Conservation (phyloP, 2,888 invertebrate species). For the Aromia moschata region DNA sequence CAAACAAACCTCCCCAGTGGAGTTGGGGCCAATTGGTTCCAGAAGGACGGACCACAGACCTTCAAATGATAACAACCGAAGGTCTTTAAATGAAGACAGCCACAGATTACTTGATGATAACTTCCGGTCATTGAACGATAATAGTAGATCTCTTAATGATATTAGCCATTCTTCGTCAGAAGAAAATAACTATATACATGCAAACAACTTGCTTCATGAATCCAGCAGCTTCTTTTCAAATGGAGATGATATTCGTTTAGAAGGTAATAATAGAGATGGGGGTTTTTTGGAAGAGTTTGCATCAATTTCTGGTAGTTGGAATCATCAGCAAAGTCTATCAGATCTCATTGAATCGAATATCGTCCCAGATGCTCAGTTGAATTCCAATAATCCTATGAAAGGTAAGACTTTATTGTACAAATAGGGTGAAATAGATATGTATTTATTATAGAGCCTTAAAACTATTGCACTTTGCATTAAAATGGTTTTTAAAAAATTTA, state of each 20-base stretch:
- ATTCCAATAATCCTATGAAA: slow-evolving; percentile 11
- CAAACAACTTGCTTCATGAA: slow-evolving; percentile 24
- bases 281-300: slow-evolving; percentile 45
- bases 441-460: too few species aligned
- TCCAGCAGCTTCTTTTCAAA: slow-evolving; percentile 55
- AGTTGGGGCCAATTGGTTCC: slow-evolving; percentile 64
- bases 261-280: slow-evolving; percentile 39
- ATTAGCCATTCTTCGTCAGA: slow-evolving; percentile 13
- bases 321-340: slow-evolving; percentile 39
- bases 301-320: slow-evolving; percentile 34
- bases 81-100: slow-evolving; percentile 34
- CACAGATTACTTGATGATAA: slow-evolving; percentile 25
- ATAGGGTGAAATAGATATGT: too few species aligned
- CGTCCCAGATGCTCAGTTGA: slow-evolving; percentile 1
- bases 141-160: slow-evolving; percentile 32
- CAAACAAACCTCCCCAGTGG: slow-evolving; percentile 52
- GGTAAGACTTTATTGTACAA: too few species aligned
- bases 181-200: slow-evolving; percentile 22
- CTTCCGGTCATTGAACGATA: slow-evolving; percentile 20
- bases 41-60: slow-evolving; percentile 42
- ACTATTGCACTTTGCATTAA: too few species aligned
- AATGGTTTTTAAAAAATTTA: too few species aligned
- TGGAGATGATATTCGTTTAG: slow-evolving; percentile 47
- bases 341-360: slow-evolving; percentile 37
- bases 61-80: slow-evolving; percentile 25